A percentile compares a stretch with the other conserved stretches of the same genome.
phyloP scores from a whole-genome alignment of 2,888 invertebrate species.

The Campopleginae sp. region DNA sequence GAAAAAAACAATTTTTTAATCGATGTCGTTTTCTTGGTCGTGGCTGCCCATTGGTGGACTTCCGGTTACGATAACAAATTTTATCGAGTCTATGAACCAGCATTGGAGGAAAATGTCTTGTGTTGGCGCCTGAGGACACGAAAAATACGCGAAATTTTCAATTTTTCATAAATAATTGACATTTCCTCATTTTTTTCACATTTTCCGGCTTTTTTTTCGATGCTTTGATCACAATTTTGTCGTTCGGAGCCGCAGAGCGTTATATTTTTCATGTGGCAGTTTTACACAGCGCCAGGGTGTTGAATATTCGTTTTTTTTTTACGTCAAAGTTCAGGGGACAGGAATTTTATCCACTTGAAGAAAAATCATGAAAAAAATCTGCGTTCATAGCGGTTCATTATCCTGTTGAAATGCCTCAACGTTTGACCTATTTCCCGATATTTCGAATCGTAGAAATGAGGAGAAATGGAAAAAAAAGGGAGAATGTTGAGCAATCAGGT shows the following conservation, averaged over 20 bases:
- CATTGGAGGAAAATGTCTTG: no score
- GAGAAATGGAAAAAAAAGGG: neutral
- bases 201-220: neutral
- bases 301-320: neutral
- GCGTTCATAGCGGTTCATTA: neutral
- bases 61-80: neutral
- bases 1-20: conserved; percentile 43
- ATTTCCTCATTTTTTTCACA: conserved; percentile 1
- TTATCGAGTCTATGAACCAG: no score
- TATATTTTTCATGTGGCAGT: no score
- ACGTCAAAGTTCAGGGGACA: neutral
- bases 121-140: no score
- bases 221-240: neutral
- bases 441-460: neutral
- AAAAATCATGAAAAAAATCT: neutral
- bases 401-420: neutral
- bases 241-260: neutral
- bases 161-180: neutral
- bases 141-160: no score
- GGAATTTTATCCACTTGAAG: neutral
- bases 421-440: neutral
- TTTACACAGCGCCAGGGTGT: no score
- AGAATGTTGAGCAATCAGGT: neutral
- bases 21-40: conserved; percentile 36
- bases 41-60: neutral